Evolutionary conservation across 2,113 vertebrate species (phyloP), one percentile per base, ranked within the genome.

Genomic region (Toxostoma redivivum): DNA sequence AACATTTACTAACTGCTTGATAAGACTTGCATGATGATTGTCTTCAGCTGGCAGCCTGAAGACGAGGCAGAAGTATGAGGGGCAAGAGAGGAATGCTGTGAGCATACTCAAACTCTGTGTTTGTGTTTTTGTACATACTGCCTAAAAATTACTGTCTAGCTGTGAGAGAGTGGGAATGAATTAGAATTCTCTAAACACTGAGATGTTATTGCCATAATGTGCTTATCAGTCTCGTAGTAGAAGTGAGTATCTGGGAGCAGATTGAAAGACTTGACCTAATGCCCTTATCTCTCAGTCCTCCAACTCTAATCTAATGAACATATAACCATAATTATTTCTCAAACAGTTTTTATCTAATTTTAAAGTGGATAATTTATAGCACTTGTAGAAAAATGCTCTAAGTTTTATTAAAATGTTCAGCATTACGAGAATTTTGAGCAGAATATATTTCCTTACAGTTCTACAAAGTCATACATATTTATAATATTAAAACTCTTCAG

Each of bases 301-400:
- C 71, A 94, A 94, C 88, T 97, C 89, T 81, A 96, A 86, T 96
- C 87, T 98, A 97, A 97, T 97, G 97, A 98, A 97, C 93, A 94
- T 95, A 97, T 65, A 98, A 60, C 86, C 90, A 94, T 96, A 98
- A 98, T 98, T 98, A 98, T 97, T 97, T 98, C 95, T 98, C 96
- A 97, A 97, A 98, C 97, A 97, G 65, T 97, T 98, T 98, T 98
- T 94, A 98, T 97, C 97, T 97, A 96, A 98, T 98, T 98, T 97
- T 97, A 97, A 98, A 98, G 96, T 97, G 91, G 97, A 96, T 97
- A 98, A 98, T 97, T 97, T 98, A 97, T 96, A 97, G 81, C 92
- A 97, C 96, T 98, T 97, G 57, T 94, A 97, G 80, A 97, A 98
- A 97, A 97, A 94, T 33, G 53, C 58, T 95, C 30, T 89, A 97